phyloP scores from a whole-genome alignment of 92 coral and sea anemone genomes.

The Scolanthus callimorphus region DNA sequence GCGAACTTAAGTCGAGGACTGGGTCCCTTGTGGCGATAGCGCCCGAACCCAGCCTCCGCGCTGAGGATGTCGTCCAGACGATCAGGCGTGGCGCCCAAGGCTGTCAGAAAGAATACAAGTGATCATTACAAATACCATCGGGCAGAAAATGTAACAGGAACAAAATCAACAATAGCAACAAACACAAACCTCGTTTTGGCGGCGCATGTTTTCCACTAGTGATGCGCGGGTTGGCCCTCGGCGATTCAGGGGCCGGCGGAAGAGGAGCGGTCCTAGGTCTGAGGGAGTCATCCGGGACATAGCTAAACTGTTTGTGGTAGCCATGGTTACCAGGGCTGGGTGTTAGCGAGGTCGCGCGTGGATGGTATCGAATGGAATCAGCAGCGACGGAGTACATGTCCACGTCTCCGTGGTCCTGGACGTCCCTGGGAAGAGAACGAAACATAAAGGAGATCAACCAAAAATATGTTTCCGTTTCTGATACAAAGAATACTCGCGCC shows the following conservation, averaged over 20 bases:
- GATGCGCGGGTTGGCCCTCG: slow-evolving; percentile 90
- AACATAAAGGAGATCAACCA: too few relatives aligned
- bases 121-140: not conserved
- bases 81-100: slow-evolving; percentile 68
- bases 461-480: too few relatives aligned
- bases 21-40: slow-evolving; percentile 47
- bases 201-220: slow-evolving; percentile 87
- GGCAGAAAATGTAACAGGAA: too few relatives aligned
- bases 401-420: not conserved
- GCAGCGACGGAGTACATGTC: not conserved
- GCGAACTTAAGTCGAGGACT: slow-evolving; percentile 54
- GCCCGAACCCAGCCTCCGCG: slow-evolving; percentile 69
- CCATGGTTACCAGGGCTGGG: not conserved
- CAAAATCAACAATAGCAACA: too few relatives aligned
- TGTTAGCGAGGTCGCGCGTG: slow-evolving; percentile 7
- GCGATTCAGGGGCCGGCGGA: slow-evolving; percentile 90
- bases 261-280: slow-evolving; percentile 88
- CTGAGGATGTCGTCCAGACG: slow-evolving; percentile 54
- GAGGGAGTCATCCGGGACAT: slow-evolving; percentile 16
- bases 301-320: slow-evolving; percentile 5
- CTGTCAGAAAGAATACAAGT: slow-evolving; percentile 16
- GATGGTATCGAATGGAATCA: not conserved
- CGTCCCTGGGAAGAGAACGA: not conserved
- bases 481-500: too few relatives aligned
- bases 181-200: slow-evolving; percentile 89